Base-by-base conservation (phyloP, 2,888 invertebrate genomes). In the Chaetogeoica ovagalla region DNA sequence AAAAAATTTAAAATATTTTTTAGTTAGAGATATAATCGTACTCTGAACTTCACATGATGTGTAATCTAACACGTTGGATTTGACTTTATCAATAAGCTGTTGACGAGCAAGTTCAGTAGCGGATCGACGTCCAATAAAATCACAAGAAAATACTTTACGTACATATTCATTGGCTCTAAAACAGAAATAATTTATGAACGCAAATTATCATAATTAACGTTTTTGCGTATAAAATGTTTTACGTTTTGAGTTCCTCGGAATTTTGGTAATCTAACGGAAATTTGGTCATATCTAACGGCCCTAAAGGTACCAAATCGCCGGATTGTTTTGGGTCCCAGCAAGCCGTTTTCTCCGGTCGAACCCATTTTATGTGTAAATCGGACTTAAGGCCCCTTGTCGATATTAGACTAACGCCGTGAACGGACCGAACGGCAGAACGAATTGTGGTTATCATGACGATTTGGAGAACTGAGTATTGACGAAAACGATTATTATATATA, bases 361-460 rank as follows among this genome's bases (percentile, higher is more conserved):
- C 88, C 94, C 94, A 94, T 88, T 92, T 91, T 68, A 94, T 91
- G 86, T 93, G 91, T 57, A 93, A 87, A 84, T 91, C 89, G 52
- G 91, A 90, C 86, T 93, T 93, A 83, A 92, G 88, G 83, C 91
- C 84, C 23, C 81, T 70, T 4, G 43, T n/a, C 9, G 21, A n/a
- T 13, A 79, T 2, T 37, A 55, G 1, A n/a, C 21, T 70, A 63
- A 65, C 8, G 13, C 62, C 4, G 19, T 79, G 63, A 0, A n/a
- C n/a, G 19, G 69, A 39, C 63, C 39, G 60, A 37, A 70, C n/a
- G 9, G 60, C 23, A 8, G 79, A 70, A 70, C 79, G 70, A 71
- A 79, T 39, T 19, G 70, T 43, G 8, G 63, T 19, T 1, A 79
- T 37, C 79, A 79, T 79, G 43, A 19, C 6, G 21, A 6, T 23